These are phyloP conservation scores for Adineta ricciae DNA, from an alignment of 2,888 invertebrate genomes.

Conservation along the genomic window DNA sequence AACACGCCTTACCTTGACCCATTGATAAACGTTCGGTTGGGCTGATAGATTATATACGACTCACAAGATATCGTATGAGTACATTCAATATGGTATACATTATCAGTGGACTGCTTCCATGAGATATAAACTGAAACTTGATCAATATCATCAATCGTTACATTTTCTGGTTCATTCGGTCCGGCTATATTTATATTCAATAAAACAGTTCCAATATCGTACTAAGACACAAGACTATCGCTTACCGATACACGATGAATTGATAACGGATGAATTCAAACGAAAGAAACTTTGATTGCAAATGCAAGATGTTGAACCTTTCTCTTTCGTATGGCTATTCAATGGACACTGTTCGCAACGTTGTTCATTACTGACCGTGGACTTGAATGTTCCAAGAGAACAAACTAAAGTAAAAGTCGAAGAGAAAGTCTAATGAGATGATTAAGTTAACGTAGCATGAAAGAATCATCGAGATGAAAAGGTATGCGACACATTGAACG, in stretches of 20 bases:
- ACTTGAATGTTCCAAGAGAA: constrained; percentile 26
- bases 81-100: constrained; percentile 14
- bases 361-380: background rate
- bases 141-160: constrained; percentile 26
- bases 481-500: background rate
- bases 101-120: constrained; percentile 22
- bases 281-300: constrained; percentile 32
- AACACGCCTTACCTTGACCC: background rate
- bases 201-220: background rate
- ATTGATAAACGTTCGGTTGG: background rate
- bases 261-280: background rate
- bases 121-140: constrained; percentile 24
- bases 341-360: constrained; percentile 25
- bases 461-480: background rate
- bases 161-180: background rate
- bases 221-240: background rate
- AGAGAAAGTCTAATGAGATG: background rate
- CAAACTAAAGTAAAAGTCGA: too few species aligned
- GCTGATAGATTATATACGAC: background rate
- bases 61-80: background rate
- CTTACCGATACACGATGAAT: constrained; percentile 23
- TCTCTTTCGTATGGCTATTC: constrained; percentile 22
- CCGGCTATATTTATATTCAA: too few species aligned
- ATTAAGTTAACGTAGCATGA: background rate
- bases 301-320: constrained; percentile 17